Conservation (phyloP, 2,113 vertebrate genomes). For the Oncorhynchus clarkii region DNA sequence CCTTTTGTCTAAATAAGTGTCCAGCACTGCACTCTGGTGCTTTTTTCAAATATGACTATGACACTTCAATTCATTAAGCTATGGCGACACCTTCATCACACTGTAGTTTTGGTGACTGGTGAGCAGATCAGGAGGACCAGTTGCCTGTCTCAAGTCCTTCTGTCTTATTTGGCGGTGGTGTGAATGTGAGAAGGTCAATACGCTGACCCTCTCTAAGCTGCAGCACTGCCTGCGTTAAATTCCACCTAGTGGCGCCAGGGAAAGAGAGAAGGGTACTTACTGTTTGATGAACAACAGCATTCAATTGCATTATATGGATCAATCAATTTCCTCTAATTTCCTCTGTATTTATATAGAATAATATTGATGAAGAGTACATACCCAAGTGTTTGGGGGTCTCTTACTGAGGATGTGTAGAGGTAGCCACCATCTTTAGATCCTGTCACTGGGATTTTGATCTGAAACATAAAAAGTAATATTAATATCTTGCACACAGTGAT, state of each 20-base stretch:
- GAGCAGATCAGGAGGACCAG: too few species aligned
- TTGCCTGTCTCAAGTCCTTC: too few species aligned
- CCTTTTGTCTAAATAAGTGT: too few species aligned
- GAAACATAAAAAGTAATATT: constrained; percentile 9
- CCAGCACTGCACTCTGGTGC: too few species aligned
- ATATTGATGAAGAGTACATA: constrained; percentile 50
- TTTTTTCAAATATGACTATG: too few species aligned
- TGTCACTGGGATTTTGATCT: constrained; percentile 76
- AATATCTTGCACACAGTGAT: not conserved
- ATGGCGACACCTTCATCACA: too few species aligned
- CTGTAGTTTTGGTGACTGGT: too few species aligned
- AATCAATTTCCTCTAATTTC: not conserved
- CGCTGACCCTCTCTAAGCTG: constrained; percentile 63
- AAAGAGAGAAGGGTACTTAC: too few species aligned
- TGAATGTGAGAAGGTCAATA: constrained; percentile 55
- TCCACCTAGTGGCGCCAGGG: constrained; percentile 67
- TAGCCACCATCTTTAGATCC: constrained; percentile 38
- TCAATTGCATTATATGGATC: too few species aligned
- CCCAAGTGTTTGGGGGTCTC: constrained; percentile 39
- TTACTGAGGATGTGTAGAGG: constrained; percentile 64
- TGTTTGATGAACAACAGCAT: too few species aligned
- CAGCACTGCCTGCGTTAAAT: constrained; percentile 72
- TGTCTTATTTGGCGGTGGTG: not conserved
- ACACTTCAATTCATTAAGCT: too few species aligned
- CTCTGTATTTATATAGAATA: too few species aligned